Evolutionary conservation across 2,888 invertebrate species (phyloP).

Genomic region (Chaetoderma sp.): DNA sequence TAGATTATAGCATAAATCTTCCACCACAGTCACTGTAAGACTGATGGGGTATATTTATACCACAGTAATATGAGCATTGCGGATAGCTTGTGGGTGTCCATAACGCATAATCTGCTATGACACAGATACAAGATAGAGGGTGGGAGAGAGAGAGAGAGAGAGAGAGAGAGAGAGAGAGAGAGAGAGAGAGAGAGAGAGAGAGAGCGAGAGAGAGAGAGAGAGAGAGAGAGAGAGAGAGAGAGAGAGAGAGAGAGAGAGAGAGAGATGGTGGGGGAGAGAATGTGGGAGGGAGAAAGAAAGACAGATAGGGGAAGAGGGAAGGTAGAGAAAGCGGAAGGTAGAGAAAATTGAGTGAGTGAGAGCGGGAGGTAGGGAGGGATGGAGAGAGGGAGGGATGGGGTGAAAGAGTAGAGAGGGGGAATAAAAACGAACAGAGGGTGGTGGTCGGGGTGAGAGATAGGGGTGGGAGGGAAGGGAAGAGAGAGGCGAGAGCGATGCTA

Average conservation of each 20-base stretch:
- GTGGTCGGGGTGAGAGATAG: background rate
- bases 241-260: no score
- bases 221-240: slow-evolving; percentile 1
- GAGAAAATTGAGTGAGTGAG: background rate
- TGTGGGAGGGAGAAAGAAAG: no score
- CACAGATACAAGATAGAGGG: background rate
- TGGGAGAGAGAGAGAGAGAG: no score
- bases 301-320: background rate
- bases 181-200: no score
- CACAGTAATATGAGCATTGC: no score
- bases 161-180: background rate
- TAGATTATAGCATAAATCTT: no score
- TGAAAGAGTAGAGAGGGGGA: background rate
- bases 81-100: no score
- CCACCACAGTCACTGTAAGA: no score
- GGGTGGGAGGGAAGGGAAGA: background rate
- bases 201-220: no score
- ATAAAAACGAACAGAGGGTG: background rate
- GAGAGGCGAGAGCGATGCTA: background rate
- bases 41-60: no score
- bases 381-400: slow-evolving; percentile 11
- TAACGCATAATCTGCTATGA: no score
- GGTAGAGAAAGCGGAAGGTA: background rate
- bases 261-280: no score
- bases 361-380: background rate